phyloP scores from a whole-genome alignment of 2,113 vertebrate genomes.

The Mus musculus region DNA sequence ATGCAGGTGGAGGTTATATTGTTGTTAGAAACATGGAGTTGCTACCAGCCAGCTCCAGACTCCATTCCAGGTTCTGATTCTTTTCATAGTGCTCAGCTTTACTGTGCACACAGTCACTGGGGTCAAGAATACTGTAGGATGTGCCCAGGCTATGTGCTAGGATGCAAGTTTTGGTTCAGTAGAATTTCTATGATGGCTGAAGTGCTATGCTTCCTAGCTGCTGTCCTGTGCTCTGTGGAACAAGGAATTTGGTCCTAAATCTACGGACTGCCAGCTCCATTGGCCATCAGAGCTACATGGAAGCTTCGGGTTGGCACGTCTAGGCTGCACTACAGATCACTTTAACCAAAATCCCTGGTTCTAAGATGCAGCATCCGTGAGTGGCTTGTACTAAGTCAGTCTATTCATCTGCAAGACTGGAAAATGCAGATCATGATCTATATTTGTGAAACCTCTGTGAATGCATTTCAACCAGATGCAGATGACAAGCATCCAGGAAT shows the following conservation, averaged over 20 bases:
- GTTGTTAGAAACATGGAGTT: not conserved
- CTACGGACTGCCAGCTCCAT: rapidly evolving
- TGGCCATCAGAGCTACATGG: not conserved
- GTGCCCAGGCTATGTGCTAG: not conserved
- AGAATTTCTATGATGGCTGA: no score
- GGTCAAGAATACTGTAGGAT: not conserved
- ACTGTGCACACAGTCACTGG: not conserved
- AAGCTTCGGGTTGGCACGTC: not conserved
- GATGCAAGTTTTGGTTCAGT: not conserved
- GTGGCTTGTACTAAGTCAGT: not conserved
- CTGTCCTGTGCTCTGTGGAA: not conserved
- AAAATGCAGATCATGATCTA: not conserved
- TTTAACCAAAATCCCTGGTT: not conserved
- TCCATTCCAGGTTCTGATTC: not conserved
- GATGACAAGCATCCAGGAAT: not conserved
- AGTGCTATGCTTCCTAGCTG: not conserved
- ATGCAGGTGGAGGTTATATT: no score
- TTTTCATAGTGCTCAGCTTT: not conserved
- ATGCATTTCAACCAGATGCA: not conserved
- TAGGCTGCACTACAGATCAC: not conserved
- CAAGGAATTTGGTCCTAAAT: not conserved
- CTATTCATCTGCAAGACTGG: not conserved
- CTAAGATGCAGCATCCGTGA: not conserved
- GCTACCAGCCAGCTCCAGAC: not conserved
- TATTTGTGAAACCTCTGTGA: not conserved